Evolutionary conservation across 2,797 vertebrate genomes (phyloP), one percentile per base, ranked within the genome.

Genomic region (Macrochelys suwanniensis): DNA sequence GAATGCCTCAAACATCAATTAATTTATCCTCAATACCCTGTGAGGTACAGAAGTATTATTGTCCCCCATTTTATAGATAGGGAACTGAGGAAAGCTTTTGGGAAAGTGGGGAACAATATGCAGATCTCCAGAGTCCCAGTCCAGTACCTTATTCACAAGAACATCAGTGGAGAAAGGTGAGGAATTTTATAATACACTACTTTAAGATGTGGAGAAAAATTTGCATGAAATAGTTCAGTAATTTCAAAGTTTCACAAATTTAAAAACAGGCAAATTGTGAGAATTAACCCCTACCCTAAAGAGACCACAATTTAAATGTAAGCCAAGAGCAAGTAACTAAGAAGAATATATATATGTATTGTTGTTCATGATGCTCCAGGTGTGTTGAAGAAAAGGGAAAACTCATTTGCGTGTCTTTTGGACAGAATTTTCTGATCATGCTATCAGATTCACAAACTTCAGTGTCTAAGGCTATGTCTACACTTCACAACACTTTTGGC

Each of bases 111-210:
- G 83, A 26, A 26, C 15, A 90, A 81, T 88, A 51, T 7, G 23
- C 1, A 25, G 78, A 45, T 50, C 4, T 90, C 54, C 76, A 12
- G 59, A 7, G 54, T 28, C 4, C 16, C 16, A 61, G 37, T 37
- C 0, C 0, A n/a, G 45, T 85, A 71, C 47, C 57, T 74, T n/a
- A 88, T 49, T 3, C 6, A 53, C 9, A 80, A 82, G 45, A 87
- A 92, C 86, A 81, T 25, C 3, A 71, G 71, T 76, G 25, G 26
- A 45, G 26, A 47, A 0, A 0, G 31, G 47, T 45, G 33, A 80
- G 7, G 0, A 13, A 80, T 79, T 87, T 86, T n/a, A 7, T 81
- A 26, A 3, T 79, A 21, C n/a, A 16, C 3, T 49, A 61, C 54
- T 45, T 47, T 87, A 23, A 89, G 87, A 28, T 47, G 84, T 91